Base-by-base conservation (phyloP, 2,888 invertebrate species). In the Caenorhabditis sp. region DNA sequence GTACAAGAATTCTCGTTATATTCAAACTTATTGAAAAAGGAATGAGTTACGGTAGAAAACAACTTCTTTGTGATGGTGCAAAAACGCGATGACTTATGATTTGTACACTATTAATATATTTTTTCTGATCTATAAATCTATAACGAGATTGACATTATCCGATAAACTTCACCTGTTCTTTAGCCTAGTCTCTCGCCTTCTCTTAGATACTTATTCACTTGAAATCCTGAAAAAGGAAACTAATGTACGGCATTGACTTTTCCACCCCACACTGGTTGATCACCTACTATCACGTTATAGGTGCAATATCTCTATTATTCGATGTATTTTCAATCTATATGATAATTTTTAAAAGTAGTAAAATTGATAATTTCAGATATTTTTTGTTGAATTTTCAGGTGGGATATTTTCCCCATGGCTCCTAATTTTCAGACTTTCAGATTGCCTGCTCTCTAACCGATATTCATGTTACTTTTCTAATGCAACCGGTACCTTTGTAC, bases 301-400 rank as follows among this genome's bases (percentile, higher is more conserved):
- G 75, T 35, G 14, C 59, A 10, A 44, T 66, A 22, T 75, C 75
- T 5, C 16, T 75, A 44, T 8, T 75, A 5, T 47, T 58, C 14
- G 58, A 75, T 26, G 1, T 19, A 8, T 41, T 54, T 3, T 31
- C 75, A 0, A 68, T 75, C 1, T 75, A 66, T 75, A 49, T 75
- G 49, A 22, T 75, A 0, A 2, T 75, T 8, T 75, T 75, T 14
- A 35, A 68, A 49, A 66, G 66, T 28, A 58, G 22, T 0, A 44
- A 59, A 59, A 68, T 75, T 26, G 75, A 75, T 38, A 68, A 68
- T 47, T 75, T 75, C 24, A 44, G 66, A 4, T 75, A 68, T 35
- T 75, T 66, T 47, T 19, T 75, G 31, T 35, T 75, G 31, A 59
- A 41, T 66, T 75, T 66, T 66, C 75, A 75, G 58, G 75, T 75